Base-by-base conservation (phyloP, 1,140 invertebrate species). In the Papilio polyxenes region DNA sequence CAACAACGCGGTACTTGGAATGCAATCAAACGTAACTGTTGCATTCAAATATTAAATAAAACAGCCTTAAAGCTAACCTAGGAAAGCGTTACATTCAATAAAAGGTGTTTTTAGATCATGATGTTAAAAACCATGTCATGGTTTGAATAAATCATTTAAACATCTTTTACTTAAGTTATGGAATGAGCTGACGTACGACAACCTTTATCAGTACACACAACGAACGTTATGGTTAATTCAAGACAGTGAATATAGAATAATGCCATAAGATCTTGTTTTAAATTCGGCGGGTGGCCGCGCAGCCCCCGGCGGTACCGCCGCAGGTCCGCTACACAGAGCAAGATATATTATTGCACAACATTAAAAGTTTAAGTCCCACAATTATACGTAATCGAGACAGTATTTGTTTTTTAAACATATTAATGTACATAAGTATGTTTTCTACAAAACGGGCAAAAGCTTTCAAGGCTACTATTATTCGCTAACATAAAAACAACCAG, bases 221-320 rank as follows among this genome's bases (percentile, higher is more conserved):
- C n/a, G 20, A 72, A 49, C 20, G 82, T 83, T 82, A 84, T 86
- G 82, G 84, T 82, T 79, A 77, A 84, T 44, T 84, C 56, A 56
- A 69, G 62, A 65, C 49, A 48, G 48, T 56, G 81, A 83, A 82
- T 84, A 81, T 82, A 81, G 65, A 86, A 84, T 85, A 83, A 87
- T 83, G 80, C 82, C 65, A 83, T 83, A 74, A 79, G 83, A 86
- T 75, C 81, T 88, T 86, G 88, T 89, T 89, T 88, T 88, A 88
- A 88, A 89, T 89, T 88, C 88, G 84, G 85, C 85, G 85, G 84
- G 84, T 86, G 83, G 85, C 83, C 87, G 74, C 53, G 74, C 74
- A 23, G 85, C 84, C 83, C 62, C 84, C 79, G 83, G 82, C 83
- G 37, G 31, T 13, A 65, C 15, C 8, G 20, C 56, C 74, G 80